These are phyloP conservation scores for Xyrauchen texanus DNA, from an alignment of 2,113 vertebrate species.

Conservation along the genomic window DNA sequence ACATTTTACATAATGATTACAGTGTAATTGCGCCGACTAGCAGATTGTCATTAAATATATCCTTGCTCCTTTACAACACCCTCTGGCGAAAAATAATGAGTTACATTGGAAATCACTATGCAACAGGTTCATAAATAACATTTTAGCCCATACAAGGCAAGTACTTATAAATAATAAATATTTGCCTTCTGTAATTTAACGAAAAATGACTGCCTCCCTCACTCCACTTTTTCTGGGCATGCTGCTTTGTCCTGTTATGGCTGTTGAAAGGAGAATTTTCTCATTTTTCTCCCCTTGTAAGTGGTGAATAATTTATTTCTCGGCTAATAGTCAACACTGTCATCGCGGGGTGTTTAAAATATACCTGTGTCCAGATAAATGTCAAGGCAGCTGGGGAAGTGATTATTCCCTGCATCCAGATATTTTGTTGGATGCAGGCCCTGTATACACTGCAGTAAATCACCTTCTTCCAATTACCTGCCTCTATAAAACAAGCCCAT, in stretches of 20 bases:
- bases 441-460: conserved; percentile 85
- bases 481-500: conserved; percentile 80
- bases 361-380: conserved; percentile 91
- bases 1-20: conserved; percentile 99
- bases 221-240: conserved; percentile 73
- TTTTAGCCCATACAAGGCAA: conserved; percentile 99
- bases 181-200: conserved; percentile 99
- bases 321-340: conserved; percentile 98
- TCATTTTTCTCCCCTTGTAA: conserved; percentile 88
- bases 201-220: conserved; percentile 94
- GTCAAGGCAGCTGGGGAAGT: conserved; percentile 78
- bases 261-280: conserved; percentile 84
- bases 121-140: conserved; percentile 99
- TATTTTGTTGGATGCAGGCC: conserved; percentile 82
- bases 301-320: conserved; percentile 98
- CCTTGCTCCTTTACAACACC: conserved; percentile 99
- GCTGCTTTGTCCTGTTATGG: conserved; percentile 84
- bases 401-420: conserved; percentile 88
- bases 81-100: conserved; percentile 99
- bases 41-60: conserved; percentile 99
- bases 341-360: conserved; percentile 84
- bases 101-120: conserved; percentile 99
- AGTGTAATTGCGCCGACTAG: conserved; percentile 99
- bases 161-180: conserved; percentile 99
- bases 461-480: conserved; percentile 82